phyloP scores from a whole-genome alignment of 2,797 vertebrate species.

The Molossus alvarezi region DNA sequence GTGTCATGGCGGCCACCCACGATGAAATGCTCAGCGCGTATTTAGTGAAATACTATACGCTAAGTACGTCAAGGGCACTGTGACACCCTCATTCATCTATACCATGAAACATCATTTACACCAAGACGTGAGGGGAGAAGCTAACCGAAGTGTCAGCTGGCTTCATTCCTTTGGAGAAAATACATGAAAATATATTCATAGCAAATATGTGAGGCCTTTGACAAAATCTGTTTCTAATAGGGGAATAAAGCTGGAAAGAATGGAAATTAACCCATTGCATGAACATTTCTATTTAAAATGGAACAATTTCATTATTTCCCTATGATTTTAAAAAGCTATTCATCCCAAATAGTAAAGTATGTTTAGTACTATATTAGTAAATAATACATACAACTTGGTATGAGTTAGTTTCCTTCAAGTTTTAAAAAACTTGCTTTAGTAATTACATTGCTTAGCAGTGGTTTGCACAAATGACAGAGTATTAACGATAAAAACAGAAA shows the following conservation, averaged over 20 bases:
- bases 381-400: slow-evolving; percentile 45
- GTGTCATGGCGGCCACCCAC: slow-evolving; percentile 84
- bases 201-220: slow-evolving; percentile 78
- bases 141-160: slow-evolving; percentile 73
- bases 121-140: slow-evolving; percentile 76
- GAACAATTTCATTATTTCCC: slow-evolving; percentile 56
- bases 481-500: slow-evolving; percentile 71
- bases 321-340: slow-evolving; percentile 44
- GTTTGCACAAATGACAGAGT: slow-evolving; percentile 47
- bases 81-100: slow-evolving; percentile 87
- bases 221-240: slow-evolving; percentile 84
- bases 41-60: slow-evolving; percentile 85
- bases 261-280: slow-evolving; percentile 63
- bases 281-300: slow-evolving; percentile 78
- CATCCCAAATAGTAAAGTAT: slow-evolving; percentile 40
- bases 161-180: slow-evolving; percentile 85
- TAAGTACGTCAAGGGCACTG: slow-evolving; percentile 86
- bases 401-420: slow-evolving; percentile 14
- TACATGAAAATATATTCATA: slow-evolving; percentile 83
- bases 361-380: slow-evolving; percentile 35
- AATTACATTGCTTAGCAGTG: slow-evolving; percentile 60
- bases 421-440: slow-evolving; percentile 63
- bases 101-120: slow-evolving; percentile 89
- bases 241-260: slow-evolving; percentile 69
- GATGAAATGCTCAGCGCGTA: slow-evolving; percentile 85